These are phyloP conservation scores for Ptychoptera contaminata DNA, from an alignment of 2,888 invertebrate genomes.

Conservation along the genomic window DNA sequence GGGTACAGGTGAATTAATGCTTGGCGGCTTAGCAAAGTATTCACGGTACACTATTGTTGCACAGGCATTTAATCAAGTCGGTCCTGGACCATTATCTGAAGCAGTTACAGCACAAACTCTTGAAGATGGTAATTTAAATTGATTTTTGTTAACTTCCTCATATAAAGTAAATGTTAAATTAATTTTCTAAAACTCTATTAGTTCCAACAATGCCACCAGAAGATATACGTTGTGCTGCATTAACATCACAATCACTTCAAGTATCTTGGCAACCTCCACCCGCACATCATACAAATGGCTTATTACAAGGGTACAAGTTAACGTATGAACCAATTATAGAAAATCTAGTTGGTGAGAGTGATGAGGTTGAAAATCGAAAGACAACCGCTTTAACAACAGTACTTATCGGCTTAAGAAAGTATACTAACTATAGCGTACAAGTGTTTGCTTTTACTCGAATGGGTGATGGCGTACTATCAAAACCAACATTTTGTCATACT, in stretches of 20 bases:
- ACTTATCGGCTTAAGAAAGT: slow-evolving; percentile 53
- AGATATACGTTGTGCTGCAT: slow-evolving; percentile 56
- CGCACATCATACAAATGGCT: slow-evolving; percentile 53
- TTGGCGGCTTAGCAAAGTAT: slow-evolving; percentile 47
- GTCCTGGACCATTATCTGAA: slow-evolving; percentile 54
- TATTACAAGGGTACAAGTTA: slow-evolving; percentile 59
- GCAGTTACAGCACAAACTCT: slow-evolving; percentile 50
- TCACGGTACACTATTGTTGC: slow-evolving; percentile 52
- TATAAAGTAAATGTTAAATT: slow-evolving; percentile 2
- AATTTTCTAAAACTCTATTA: slow-evolving; percentile 28
- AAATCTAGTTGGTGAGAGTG: slow-evolving; percentile 31
- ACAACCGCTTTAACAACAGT: slow-evolving; percentile 54
- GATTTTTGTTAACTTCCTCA: not conserved
- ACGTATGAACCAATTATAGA: slow-evolving; percentile 49
- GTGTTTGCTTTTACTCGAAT: slow-evolving; percentile 63
- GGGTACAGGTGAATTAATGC: slow-evolving; percentile 44
- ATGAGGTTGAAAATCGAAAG: slow-evolving; percentile 43
- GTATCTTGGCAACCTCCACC: slow-evolving; percentile 70
- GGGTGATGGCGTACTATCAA: slow-evolving; percentile 56
- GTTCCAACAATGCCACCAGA: slow-evolving; percentile 67
- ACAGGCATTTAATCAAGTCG: slow-evolving; percentile 60
- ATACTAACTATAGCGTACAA: slow-evolving; percentile 67
- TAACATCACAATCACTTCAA: slow-evolving; percentile 60
- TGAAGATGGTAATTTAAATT: slow-evolving; percentile 45
- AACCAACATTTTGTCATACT: slow-evolving; percentile 54